Percentiles rank a stretch among this genome's conserved stretches.
Conservation (phyloP, 2,113 vertebrate genomes). For the Chionodraco myersi region DNA sequence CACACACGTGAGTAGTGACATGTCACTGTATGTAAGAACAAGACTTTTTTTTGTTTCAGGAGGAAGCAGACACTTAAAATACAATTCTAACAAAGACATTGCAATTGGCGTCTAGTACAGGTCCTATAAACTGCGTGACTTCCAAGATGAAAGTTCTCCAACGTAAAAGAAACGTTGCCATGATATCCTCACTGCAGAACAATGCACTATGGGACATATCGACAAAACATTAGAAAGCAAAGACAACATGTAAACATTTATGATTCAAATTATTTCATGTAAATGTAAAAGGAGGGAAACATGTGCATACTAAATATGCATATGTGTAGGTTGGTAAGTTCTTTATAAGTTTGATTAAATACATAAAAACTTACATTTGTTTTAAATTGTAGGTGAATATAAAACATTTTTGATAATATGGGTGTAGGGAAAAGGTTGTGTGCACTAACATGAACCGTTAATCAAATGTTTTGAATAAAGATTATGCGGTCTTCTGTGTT, state of each 20-base stretch:
- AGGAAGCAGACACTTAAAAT: no score
- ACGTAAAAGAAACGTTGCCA: neutral
- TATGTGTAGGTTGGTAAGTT: neutral
- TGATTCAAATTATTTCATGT: neutral
- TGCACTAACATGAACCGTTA: no score
- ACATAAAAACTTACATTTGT: neutral
- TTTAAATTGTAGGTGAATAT: no score
- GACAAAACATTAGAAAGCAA: neutral
- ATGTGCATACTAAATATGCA: neutral
- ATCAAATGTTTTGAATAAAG: no score
- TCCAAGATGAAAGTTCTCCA: neutral
- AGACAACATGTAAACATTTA: neutral
- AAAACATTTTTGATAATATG: no score
- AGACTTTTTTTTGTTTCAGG: neutral
- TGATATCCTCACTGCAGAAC: neutral
- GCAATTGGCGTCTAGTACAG: no score
- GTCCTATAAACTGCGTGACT: no score
- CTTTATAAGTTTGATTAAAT: neutral
- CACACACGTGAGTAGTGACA: neutral
- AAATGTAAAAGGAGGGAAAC: no score
- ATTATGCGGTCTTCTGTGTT: neutral
- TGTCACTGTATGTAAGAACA: conserved; percentile 8
- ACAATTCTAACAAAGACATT: neutral
- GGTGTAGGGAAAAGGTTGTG: no score
- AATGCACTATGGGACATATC: neutral